Base-by-base conservation (phyloP, 1,140 invertebrate species). In the Atta texana region DNA sequence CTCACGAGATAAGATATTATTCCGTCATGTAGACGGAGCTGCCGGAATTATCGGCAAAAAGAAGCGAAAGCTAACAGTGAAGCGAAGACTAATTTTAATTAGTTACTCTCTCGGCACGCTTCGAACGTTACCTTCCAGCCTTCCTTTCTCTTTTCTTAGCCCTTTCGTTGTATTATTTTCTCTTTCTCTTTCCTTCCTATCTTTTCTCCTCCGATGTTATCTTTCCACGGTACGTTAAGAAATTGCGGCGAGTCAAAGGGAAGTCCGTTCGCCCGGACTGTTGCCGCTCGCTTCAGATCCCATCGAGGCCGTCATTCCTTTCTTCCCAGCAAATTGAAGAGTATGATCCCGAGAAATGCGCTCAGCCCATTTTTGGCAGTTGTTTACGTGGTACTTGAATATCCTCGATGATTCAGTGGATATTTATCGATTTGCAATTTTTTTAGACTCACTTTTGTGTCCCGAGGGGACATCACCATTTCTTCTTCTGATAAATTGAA, bases 241-340 rank as follows among this genome's bases (percentile, higher is more conserved):
- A 88, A 89, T 89, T 89, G 78, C 88, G 76, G 78, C 68, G 68
- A 86, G 88, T 88, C 88, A 88, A 89, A 88, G 87, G 68, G 61
- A 89, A 72, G 55, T 57, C 61, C 44, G 57, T 39, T 75, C n/a
- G 69, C 14, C 63, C 21, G 55, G 28, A 57, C 57, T 14, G 71
- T 59, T 59, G 66, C 55, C 55, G 59, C 61, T 51, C 51, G 61
- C 24, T 81, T 34, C 75, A 39, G 80, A 78, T 71, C 84, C 86
- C 55, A 81, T 81, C 75, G 61, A 69, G 71, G 51, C 44, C 64
- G 72, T 61, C 76, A 14, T 66, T 71, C 34, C 28, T 55, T 55
- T 76, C 68, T 53, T 85, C 59, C 34, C 55, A n/a, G 49, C 51
- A 84, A 84, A 84, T 84, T 84, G 80, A 84, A 84, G 80, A 61